Conservation (phyloP, 2,113 vertebrate species). For the Pelobates fuscus region DNA sequence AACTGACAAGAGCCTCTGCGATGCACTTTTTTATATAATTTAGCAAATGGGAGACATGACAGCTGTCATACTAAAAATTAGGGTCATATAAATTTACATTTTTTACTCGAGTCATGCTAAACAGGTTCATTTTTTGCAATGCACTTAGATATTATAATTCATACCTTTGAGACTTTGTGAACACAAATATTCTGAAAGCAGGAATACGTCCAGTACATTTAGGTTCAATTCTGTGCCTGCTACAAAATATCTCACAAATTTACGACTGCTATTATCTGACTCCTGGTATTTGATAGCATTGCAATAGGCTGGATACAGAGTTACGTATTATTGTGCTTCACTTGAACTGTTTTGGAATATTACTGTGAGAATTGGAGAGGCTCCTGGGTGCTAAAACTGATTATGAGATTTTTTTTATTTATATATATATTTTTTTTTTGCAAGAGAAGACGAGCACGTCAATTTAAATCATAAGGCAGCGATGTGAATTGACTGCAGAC, state of each 20-base stretch:
- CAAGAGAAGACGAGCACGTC: slow-evolving; percentile 72
- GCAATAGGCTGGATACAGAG: slow-evolving; percentile 53
- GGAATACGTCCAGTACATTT: slow-evolving; percentile 51
- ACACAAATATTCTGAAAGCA: not conserved
- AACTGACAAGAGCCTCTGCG: slow-evolving; percentile 4
- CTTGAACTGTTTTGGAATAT: slow-evolving; percentile 70
- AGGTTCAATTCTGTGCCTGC: slow-evolving; percentile 52
- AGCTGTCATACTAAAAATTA: slow-evolving; percentile 33
- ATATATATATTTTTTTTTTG: no score
- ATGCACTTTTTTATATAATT: slow-evolving; percentile 22
- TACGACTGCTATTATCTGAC: slow-evolving; percentile 54
- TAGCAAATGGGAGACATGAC: slow-evolving; percentile 2
- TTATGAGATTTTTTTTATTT: slow-evolving; percentile 78
- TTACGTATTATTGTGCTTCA: slow-evolving; percentile 54
- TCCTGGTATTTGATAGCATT: slow-evolving; percentile 54
- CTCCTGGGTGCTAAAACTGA: slow-evolving; percentile 69
- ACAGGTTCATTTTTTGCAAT: slow-evolving; percentile 17
- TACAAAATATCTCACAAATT: slow-evolving; percentile 62
- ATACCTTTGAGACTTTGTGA: slow-evolving; percentile 22
- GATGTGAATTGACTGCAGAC: slow-evolving; percentile 54
- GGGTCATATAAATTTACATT: not conserved
- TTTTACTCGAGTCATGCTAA: slow-evolving; percentile 31
- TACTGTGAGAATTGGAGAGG: slow-evolving; percentile 69
- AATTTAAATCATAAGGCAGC: slow-evolving; percentile 60
- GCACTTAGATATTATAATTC: slow-evolving; percentile 27